These are phyloP conservation scores for Oncorhynchus nerka DNA, from an alignment of 2,113 vertebrate species.

Conservation along the genomic window DNA sequence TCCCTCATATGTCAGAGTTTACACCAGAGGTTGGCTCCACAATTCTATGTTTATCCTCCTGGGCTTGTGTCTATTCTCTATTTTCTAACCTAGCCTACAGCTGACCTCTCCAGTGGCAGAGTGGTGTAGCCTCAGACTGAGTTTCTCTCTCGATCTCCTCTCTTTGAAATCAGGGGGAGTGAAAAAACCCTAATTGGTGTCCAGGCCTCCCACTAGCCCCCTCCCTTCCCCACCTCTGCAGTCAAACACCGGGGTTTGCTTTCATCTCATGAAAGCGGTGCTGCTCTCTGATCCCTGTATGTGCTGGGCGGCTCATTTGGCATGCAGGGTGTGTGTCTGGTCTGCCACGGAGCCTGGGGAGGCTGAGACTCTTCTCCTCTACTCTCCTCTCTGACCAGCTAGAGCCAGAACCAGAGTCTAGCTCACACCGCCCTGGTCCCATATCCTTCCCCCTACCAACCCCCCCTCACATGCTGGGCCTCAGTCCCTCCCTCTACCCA, in stretches of 20 bases:
- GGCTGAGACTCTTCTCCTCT: neutral
- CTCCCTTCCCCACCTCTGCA: conserved; percentile 12
- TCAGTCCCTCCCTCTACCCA: neutral
- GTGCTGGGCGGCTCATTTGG: neutral
- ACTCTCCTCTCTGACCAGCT: neutral
- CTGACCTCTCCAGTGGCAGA: neutral
- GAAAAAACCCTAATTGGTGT: conserved; percentile 1
- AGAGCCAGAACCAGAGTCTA: neutral
- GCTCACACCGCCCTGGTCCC: neutral
- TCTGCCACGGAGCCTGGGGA: neutral
- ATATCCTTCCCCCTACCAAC: neutral
- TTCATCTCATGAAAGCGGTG: conserved; percentile 30
- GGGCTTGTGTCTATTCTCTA: neutral
- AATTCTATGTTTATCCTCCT: neutral
- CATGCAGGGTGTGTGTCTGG: conserved; percentile 5
- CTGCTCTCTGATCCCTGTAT: neutral
- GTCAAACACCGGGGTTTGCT: conserved; percentile 33
- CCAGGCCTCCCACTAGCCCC: neutral
- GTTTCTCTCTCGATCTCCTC: neutral
- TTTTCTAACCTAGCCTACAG: neutral
- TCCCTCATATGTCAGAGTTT: neutral
- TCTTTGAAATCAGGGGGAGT: neutral
- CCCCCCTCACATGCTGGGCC: neutral
- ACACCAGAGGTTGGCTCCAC: neutral
- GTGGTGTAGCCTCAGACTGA: neutral